Evolutionary conservation across 2,797 vertebrate genomes (phyloP).

Genomic region (Coendou prehensilis): DNA sequence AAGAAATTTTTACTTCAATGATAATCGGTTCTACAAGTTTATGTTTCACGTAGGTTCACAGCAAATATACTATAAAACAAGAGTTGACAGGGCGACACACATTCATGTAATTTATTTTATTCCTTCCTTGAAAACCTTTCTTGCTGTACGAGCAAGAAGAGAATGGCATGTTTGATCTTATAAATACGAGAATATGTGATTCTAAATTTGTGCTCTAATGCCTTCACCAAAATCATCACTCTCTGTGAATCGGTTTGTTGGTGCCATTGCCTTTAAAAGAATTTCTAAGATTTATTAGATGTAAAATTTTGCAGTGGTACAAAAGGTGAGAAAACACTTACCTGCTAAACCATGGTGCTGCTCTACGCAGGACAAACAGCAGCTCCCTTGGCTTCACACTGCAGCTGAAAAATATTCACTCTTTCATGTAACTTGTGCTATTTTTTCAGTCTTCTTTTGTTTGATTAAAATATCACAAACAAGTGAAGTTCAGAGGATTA

Average conservation of each 20-base stretch:
- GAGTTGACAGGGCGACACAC: background rate
- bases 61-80: background rate
- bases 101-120: slow-evolving; percentile 54
- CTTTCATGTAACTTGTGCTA: background rate
- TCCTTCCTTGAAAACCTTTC: background rate
- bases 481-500: background rate
- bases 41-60: background rate
- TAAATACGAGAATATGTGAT: background rate
- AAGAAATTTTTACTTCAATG: slow-evolving; percentile 36
- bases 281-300: slow-evolving; percentile 5
- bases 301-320: background rate
- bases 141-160: background rate
- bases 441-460: background rate
- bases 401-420: background rate
- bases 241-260: background rate
- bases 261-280: background rate
- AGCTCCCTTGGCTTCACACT: background rate
- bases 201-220: background rate
- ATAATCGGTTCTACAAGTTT: background rate
- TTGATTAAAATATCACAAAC: background rate
- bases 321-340: slow-evolving; percentile 6
- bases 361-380: background rate
- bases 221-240: background rate
- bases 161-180: background rate
- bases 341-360: background rate